phyloP scores from a whole-genome alignment of 1,140 invertebrate species.

The Gryllus bimaculatus region DNA sequence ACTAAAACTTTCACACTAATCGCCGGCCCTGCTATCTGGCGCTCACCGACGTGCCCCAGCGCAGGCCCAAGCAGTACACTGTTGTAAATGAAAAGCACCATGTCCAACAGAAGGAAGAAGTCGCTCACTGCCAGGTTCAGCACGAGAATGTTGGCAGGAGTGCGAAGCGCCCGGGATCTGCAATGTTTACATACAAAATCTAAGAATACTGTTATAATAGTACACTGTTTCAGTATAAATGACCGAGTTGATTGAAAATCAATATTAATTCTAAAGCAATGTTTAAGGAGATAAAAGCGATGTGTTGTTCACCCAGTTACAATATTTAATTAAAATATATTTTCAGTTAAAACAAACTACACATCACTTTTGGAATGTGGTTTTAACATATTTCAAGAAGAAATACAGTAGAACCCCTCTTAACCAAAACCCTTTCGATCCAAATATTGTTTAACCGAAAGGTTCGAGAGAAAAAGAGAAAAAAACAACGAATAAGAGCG shows the following conservation, averaged over 20 bases:
- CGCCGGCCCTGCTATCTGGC: too few relatives aligned
- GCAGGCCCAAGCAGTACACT: conserved; percentile 55
- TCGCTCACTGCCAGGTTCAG: conserved; percentile 69
- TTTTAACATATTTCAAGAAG: too few relatives aligned
- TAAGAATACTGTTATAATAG: neutral
- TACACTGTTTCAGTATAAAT: neutral
- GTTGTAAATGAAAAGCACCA: conserved; percentile 62
- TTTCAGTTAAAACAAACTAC: too few relatives aligned
- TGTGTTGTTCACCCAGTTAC: neutral
- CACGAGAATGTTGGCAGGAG: conserved; percentile 65
- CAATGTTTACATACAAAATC: conserved; percentile 25
- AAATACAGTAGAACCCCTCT: too few relatives aligned
- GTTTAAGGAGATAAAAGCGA: neutral
- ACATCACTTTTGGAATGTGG: too few relatives aligned
- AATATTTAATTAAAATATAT: neutral
- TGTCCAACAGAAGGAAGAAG: conserved; percentile 56
- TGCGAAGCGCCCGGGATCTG: conserved; percentile 59
- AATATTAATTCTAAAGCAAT: neutral
- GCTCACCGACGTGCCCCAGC: conserved; percentile 53
- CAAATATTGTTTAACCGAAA: too few relatives aligned
- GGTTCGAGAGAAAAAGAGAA: too few relatives aligned
- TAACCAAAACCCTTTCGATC: too few relatives aligned
- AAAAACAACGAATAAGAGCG: too few relatives aligned
- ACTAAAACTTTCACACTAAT: too few relatives aligned
- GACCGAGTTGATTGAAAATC: neutral